These are phyloP conservation scores for Nasonia oneida DNA, from an alignment of 2,888 invertebrate genomes.

Conservation along the genomic window DNA sequence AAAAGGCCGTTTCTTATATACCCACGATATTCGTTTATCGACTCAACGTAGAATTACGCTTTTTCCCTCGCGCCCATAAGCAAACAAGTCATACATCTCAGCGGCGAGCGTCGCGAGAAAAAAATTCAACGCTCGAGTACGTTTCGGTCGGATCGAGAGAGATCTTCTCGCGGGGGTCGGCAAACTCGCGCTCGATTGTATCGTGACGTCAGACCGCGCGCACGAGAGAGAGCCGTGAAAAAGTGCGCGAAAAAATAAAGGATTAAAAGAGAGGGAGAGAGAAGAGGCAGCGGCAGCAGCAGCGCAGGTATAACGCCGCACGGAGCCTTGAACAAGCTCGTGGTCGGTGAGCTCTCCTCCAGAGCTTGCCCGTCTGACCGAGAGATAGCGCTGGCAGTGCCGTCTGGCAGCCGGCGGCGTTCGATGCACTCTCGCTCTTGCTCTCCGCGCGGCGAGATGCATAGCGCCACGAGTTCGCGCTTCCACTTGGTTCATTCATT, in stretches of 20 bases:
- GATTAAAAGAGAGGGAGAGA: neutral
- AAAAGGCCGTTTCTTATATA: neutral
- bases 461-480: constrained; percentile 1
- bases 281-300: neutral
- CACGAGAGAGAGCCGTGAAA: constrained; percentile 4
- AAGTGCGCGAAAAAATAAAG: constrained; percentile 1
- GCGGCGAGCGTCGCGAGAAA: neutral
- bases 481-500: constrained; percentile 27
- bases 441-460: neutral
- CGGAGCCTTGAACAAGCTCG: constrained; percentile 22
- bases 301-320: constrained; percentile 19
- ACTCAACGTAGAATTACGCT: constrained; percentile 5
- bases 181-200: constrained; percentile 12
- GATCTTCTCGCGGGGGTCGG: neutral
- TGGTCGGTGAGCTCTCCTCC: neutral
- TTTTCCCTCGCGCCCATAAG: neutral
- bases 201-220: neutral
- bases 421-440: constrained; percentile 43
- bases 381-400: constrained; percentile 50
- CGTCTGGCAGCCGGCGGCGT: neutral
- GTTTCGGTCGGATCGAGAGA: neutral
- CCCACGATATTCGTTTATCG: constrained; percentile 21
- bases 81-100: neutral
- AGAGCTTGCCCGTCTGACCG: constrained; percentile 1
- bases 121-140: neutral